Conservation (phyloP, 2,113 vertebrate genomes). For the Larimichthys crocea region DNA sequence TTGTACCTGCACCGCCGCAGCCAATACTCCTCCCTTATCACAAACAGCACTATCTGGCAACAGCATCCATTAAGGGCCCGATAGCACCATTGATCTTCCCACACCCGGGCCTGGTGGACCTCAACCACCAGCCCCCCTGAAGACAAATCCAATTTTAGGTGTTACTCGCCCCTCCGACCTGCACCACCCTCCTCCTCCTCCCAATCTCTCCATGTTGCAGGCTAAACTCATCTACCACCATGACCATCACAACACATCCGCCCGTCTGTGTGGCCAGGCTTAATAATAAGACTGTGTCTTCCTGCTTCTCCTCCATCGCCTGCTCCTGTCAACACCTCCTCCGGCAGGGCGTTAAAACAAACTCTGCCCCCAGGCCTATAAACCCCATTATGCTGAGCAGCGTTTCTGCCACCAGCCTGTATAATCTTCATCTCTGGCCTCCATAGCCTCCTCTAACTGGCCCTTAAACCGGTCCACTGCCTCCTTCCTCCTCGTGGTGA, state of each 20-base stretch:
- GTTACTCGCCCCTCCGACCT: slow-evolving; percentile 35
- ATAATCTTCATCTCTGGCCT: slow-evolving; percentile 48
- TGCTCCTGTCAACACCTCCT: slow-evolving; percentile 63
- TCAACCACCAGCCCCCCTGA: slow-evolving; percentile 37
- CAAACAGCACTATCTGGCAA: slow-evolving; percentile 47
- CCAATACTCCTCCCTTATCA: slow-evolving; percentile 49
- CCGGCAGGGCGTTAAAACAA: slow-evolving; percentile 62
- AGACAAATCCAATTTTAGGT: slow-evolving; percentile 61
- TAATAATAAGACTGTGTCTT: slow-evolving; percentile 47
- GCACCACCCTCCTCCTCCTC: slow-evolving; percentile 2
- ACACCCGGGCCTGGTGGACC: slow-evolving; percentile 49
- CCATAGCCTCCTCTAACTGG: slow-evolving; percentile 1
- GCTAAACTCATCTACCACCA: slow-evolving; percentile 30
- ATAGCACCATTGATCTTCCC: slow-evolving; percentile 53
- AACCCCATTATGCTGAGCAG: slow-evolving; percentile 71
- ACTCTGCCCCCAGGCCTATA: slow-evolving; percentile 63
- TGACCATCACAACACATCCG: slow-evolving; percentile 13
- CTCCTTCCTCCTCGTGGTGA: background rate
- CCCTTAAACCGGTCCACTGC: slow-evolving; percentile 41
- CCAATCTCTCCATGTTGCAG: slow-evolving; percentile 4
- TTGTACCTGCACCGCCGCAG: slow-evolving; percentile 40
- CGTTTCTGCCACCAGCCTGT: slow-evolving; percentile 60
- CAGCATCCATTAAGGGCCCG: slow-evolving; percentile 51
- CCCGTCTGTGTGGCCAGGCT: slow-evolving; percentile 26
- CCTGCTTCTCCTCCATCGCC: slow-evolving; percentile 23